These are phyloP conservation scores for Pseudolaguvia tuberculata DNA, from an alignment of 2,113 vertebrate species.

Conservation along the genomic window DNA sequence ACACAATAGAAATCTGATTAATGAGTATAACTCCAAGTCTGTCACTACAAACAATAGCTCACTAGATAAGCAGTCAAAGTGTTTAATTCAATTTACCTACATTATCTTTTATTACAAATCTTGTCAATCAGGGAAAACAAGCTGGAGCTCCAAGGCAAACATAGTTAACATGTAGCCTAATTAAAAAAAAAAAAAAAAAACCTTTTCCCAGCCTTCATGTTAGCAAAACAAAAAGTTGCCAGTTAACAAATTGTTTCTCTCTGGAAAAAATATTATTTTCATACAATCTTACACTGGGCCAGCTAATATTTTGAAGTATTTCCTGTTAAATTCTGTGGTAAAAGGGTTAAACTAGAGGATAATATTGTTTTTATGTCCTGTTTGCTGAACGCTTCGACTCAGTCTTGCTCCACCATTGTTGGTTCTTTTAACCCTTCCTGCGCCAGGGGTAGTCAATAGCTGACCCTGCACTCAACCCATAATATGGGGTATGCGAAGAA, in stretches of 20 bases:
- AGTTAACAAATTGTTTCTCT: too few relatives aligned
- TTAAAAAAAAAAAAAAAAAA: too few relatives aligned
- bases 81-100: not conserved
- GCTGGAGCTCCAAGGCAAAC: not conserved
- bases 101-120: not conserved
- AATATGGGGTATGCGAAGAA: too few relatives aligned
- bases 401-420: too few relatives aligned
- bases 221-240: too few relatives aligned
- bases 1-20: not conserved
- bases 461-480: too few relatives aligned
- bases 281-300: not conserved
- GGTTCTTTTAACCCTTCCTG: too few relatives aligned
- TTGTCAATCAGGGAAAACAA: not conserved
- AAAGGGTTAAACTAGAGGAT: not conserved
- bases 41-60: not conserved
- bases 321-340: not conserved
- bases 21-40: not conserved
- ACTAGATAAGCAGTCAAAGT: not conserved
- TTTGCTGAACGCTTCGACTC: not conserved
- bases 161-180: not conserved
- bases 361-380: not conserved
- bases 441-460: too few relatives aligned
- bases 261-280: too few relatives aligned
- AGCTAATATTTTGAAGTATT: not conserved
- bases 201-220: too few relatives aligned